Base-by-base conservation (phyloP, 2,888 invertebrate species). In the Aethes cnicana region DNA sequence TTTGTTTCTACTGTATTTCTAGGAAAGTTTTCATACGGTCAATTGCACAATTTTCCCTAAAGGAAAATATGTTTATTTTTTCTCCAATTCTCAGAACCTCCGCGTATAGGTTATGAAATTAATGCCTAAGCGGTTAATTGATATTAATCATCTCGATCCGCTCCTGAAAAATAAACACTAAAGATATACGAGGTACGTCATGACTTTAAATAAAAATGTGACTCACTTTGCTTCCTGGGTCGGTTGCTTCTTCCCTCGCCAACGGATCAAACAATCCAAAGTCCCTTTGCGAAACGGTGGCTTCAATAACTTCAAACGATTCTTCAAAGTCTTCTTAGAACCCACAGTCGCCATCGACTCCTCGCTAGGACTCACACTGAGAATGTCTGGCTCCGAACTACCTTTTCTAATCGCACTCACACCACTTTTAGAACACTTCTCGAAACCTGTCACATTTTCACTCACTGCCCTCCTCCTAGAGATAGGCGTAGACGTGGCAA, bases 191-290 rank as follows among this genome's bases (percentile, higher is more conserved):
- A 18, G 16, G 26, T 44, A 17, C 30, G 36, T 30, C 50, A 44
- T 5, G 30, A 6, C n/a, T 32, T 41, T 26, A 47, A 53, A 47
- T 49, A 44, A 46, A 23, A 32, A 50, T n/a, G 35, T 58, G 47
- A 83, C 88, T 86, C 62, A 89, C 90, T 74, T 81, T 56, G 68
- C 67, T 54, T 78, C 76, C 50, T 69, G 62, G 23, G 69, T 53
- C 33, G 63, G 71, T 37, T 75, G 64, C 64, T 81, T 86, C 65
- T 82, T 88, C 57, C 80, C 77, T 52, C 86, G 83, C 89, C 89
- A 90, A 30, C 75, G 74, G 26, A 89, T 66, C 61, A 90, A 69
- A 63, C 85, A 86, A 63, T 87, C 86, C 56, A 90, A 84, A 23
- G 85, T 72, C 21, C 81, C 81, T 69, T 84, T 90, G 42, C 75